phyloP scores from a whole-genome alignment of 1,140 invertebrate genomes.

The Akabosia matsudoensis region DNA sequence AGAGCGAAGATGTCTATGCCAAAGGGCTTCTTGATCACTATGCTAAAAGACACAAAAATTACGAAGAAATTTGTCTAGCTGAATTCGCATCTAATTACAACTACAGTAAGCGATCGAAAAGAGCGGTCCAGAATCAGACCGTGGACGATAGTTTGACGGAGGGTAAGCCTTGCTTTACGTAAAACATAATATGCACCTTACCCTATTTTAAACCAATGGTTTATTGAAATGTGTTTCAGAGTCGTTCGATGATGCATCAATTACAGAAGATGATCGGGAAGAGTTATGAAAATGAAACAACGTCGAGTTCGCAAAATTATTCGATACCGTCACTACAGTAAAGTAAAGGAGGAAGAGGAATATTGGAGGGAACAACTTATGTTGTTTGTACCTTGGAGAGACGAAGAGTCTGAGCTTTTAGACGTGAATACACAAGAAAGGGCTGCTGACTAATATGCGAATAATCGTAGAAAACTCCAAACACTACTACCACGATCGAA shows the following conservation, averaged over 20 bases:
- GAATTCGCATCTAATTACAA: slow-evolving; percentile 27
- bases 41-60: not conserved
- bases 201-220: not conserved
- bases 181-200: no score
- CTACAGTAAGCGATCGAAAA: not conserved
- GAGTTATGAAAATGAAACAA: no score
- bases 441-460: not conserved
- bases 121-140: not conserved
- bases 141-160: not conserved
- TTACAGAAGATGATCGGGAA: no score
- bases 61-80: slow-evolving; percentile 26
- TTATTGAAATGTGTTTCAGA: not conserved
- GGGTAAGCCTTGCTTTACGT: no score
- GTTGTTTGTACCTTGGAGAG: slow-evolving; percentile 5
- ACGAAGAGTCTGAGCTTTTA: not conserved
- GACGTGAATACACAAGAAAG: not conserved
- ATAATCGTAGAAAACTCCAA: not conserved
- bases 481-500: not conserved
- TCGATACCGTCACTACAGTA: not conserved
- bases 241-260: no score
- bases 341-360: not conserved
- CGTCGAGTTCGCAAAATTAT: not conserved
- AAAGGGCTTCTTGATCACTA: slow-evolving; percentile 29
- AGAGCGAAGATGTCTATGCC: slow-evolving; percentile 27
- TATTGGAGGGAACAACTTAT: slow-evolving; percentile 5